A percentile compares a stretch with the other conserved stretches of the same genome.
phyloP scores from a whole-genome alignment of 2,888 invertebrate genomes.

The Lutraria lutraria region DNA sequence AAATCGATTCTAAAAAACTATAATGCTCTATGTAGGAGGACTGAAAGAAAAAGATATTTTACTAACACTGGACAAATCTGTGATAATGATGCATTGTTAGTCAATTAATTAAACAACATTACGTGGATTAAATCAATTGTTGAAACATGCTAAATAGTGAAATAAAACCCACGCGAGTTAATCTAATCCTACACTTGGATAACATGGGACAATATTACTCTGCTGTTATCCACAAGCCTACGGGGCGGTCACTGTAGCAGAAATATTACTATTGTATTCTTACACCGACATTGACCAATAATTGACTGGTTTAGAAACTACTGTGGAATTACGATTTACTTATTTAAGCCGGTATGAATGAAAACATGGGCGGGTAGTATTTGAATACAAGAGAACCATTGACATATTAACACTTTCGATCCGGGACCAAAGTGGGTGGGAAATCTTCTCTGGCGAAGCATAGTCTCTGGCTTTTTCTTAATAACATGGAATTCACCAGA shows the following conservation, averaged over 20 bases:
- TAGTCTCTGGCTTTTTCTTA: not conserved
- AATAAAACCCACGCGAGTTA: not conserved
- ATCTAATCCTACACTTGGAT: not conserved
- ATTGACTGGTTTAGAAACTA: not conserved
- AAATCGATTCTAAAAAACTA: no score
- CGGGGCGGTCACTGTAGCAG: slow-evolving; percentile 31
- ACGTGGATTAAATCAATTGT: not conserved
- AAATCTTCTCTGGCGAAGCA: not conserved
- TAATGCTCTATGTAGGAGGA: no score
- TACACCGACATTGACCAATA: slow-evolving; percentile 35
- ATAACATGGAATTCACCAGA: not conserved
- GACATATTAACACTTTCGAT: slow-evolving; percentile 31
- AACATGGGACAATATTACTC: not conserved
- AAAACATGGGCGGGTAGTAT: slow-evolving; percentile 42
- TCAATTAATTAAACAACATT: slow-evolving; percentile 8
- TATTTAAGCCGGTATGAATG: slow-evolving; percentile 33
- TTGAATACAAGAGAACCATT: slow-evolving; percentile 17
- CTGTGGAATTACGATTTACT: slow-evolving; percentile 28
- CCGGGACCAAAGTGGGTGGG: not conserved
- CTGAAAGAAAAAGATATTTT: no score
- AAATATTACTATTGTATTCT: slow-evolving; percentile 41
- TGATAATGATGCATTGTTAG: not conserved
- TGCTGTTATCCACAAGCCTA: not conserved
- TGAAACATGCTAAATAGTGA: not conserved
- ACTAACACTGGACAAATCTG: not conserved